Base-by-base conservation (phyloP, 2,113 vertebrate genomes). In the Alligator sinensis region DNA sequence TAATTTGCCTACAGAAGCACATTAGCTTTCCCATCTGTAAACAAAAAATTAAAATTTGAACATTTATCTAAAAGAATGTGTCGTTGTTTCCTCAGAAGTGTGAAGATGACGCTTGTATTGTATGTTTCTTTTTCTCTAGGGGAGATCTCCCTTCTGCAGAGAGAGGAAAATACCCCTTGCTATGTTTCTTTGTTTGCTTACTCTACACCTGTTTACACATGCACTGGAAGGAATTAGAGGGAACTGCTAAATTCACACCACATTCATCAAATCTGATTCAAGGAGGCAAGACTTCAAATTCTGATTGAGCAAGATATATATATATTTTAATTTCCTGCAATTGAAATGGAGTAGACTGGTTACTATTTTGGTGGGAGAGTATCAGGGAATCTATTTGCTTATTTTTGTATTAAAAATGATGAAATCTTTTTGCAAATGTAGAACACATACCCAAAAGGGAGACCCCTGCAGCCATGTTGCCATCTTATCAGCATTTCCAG, bases 381-480 rank as follows among this genome's bases (percentile, higher is more conserved):
- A 14, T 9, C 21, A 28, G 54, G 55, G 60, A 61, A 10, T 4
- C 28, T 74, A 1, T 61, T 70, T 30, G 11, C 47, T 61, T 9
- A 0, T 59, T 58, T 89, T 66, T 28, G 55, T 61, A 28, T 2
- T 81, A 47, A 47, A 68, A 70, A 72, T 2, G 47, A 83, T 6
- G 10, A 27, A 2, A 28, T 78, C 76, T 5, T 17, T 30, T 93
- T n/a, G 83, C 1, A 21, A 21, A 24, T 70, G 90, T 58, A n/a
- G 21, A 70, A 77, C 81, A n/a, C 76, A 89, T 88, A 84, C 75
- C 91, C 92, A 83, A 95, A n/a, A 28, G 87, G 80, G 12, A 77
- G 74, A 79, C 66, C 89, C 86, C 64, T n/a, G 62, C 91, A 55
- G 78, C 92, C 96, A 93, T 95, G 77, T 82, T 96, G 77, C 74